A percentile compares a stretch with the other conserved stretches of the same genome.
These are phyloP conservation scores for Hofmannophila pseudospretella DNA, from an alignment of 2,888 invertebrate genomes.

Conservation along the genomic window DNA sequence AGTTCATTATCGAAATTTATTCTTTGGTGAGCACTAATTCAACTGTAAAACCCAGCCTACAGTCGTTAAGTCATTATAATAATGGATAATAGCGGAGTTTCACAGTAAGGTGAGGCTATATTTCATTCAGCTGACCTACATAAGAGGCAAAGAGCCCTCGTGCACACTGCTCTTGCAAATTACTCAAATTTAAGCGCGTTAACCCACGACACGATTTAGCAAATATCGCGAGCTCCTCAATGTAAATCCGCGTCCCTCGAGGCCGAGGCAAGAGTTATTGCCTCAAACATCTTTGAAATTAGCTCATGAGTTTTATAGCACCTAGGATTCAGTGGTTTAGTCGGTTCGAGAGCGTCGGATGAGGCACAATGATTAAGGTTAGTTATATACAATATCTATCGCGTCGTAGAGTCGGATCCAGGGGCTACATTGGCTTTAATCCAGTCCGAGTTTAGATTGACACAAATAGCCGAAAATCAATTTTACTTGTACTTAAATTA, in stretches of 20 bases:
- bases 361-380: no score
- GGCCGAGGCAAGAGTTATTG: slow-evolving; percentile 27
- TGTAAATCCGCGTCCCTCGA: slow-evolving; percentile 36
- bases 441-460: no score
- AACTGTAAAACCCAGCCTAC: slow-evolving; percentile 2
- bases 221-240: slow-evolving; percentile 30
- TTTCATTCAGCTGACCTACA: slow-evolving; percentile 25
- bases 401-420: no score
- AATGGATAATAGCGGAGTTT: slow-evolving; percentile 22
- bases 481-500: no score
- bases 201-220: slow-evolving; percentile 34
- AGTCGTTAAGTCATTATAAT: slow-evolving; percentile 21
- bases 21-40: slow-evolving; percentile 5
- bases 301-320: neutral
- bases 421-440: no score
- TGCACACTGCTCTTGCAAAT: slow-evolving; percentile 28
- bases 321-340: no score
- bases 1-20: slow-evolving; percentile 4
- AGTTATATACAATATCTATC: no score
- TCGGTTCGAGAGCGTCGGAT: no score
- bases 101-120: slow-evolving; percentile 13
- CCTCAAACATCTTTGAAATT: slow-evolving; percentile 23
- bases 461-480: no score
- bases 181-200: slow-evolving; percentile 37
- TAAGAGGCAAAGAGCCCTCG: slow-evolving; percentile 18